These are phyloP conservation scores for Lagopus leucura DNA, from an alignment of 2,113 vertebrate species.

Conservation along the genomic window DNA sequence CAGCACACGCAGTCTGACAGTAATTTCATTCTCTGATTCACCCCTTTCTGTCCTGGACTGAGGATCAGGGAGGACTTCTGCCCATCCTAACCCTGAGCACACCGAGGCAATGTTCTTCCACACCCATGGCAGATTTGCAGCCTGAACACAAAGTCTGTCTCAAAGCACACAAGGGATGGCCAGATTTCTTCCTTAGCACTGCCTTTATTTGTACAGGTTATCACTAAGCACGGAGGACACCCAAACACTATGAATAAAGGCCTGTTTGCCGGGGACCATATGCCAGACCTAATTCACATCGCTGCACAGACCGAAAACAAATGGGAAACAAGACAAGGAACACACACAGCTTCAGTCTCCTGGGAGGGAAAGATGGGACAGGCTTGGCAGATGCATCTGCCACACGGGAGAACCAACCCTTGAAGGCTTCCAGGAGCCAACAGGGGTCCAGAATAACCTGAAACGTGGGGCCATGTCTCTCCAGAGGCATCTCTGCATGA, in stretches of 20 bases:
- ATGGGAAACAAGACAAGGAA: background rate
- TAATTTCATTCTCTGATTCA: too few relatives aligned
- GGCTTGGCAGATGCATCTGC: background rate
- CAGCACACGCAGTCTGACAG: background rate
- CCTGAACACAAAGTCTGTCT: background rate
- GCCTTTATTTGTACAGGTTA: conserved; percentile 59
- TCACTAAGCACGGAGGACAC: conserved; percentile 9
- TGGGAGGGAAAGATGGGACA: background rate
- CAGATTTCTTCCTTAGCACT: background rate
- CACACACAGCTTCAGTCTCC: background rate
- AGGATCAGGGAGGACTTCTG: background rate
- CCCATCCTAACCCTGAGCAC: background rate
- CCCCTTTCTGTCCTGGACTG: background rate
- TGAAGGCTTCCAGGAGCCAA: background rate
- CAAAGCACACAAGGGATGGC: background rate
- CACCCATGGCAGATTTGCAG: accelerated
- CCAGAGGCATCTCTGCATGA: background rate
- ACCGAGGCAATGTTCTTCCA: accelerated
- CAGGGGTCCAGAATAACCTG: background rate
- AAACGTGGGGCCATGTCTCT: background rate
- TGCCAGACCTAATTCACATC: background rate
- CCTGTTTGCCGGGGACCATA: background rate
- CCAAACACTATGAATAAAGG: background rate
- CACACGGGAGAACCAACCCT: background rate
- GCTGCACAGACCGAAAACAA: background rate